Conservation (phyloP, 2,113 vertebrate species). For the Odocoileus hemionus region DNA sequence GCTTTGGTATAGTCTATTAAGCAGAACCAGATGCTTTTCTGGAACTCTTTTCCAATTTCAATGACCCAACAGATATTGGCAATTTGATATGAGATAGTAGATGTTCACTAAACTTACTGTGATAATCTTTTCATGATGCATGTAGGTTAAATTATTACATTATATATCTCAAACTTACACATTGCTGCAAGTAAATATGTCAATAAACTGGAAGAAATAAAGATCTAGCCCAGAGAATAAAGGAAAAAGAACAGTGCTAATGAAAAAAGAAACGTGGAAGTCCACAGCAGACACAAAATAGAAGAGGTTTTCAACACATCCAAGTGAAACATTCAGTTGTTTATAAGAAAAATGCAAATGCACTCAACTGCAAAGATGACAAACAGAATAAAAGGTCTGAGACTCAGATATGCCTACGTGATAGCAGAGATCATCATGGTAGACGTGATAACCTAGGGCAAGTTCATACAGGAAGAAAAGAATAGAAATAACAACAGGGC, state of each 20-base stretch:
- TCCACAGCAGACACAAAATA: background rate
- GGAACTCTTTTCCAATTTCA: background rate
- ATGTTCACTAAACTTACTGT: background rate
- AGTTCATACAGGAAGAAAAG: background rate
- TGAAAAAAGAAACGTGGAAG: background rate
- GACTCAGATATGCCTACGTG: background rate
- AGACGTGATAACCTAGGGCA: background rate
- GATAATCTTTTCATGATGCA: background rate
- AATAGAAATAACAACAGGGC: background rate
- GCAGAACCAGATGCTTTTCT: background rate
- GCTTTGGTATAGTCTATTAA: background rate
- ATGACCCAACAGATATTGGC: background rate
- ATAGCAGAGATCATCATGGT: background rate
- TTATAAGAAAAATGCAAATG: background rate
- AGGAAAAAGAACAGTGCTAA: background rate
- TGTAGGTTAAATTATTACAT: background rate
- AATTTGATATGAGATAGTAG: background rate
- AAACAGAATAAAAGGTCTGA: background rate
- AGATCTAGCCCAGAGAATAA: background rate
- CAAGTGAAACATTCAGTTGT: background rate
- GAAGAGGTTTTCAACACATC: background rate
- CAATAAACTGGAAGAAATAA: background rate
- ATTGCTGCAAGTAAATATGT: background rate
- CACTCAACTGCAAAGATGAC: background rate
- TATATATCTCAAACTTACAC: background rate